phyloP scores from a whole-genome alignment of 2,888 invertebrate genomes.

The Biston stratarius region DNA sequence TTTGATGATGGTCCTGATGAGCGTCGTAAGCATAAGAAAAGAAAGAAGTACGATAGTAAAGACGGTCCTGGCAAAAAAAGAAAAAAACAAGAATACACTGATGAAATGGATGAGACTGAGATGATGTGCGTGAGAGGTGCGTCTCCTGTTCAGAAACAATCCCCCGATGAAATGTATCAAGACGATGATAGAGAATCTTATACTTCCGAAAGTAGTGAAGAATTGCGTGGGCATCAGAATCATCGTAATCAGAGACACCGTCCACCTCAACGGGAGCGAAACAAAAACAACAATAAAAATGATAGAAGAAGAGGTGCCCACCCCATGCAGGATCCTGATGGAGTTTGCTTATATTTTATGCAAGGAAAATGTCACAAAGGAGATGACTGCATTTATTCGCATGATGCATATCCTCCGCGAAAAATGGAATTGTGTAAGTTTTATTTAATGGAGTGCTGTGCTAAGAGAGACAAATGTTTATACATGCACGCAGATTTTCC shows the following conservation, averaged over 20 bases:
- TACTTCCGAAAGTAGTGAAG: conserved; percentile 85
- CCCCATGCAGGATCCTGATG: conserved; percentile 89
- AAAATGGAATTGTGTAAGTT: conserved; percentile 98
- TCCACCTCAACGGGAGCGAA: conserved; percentile 74
- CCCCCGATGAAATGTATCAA: conserved; percentile 66
- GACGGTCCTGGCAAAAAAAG: conserved; percentile 87
- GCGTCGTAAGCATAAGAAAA: conserved; percentile 83
- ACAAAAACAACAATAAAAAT: conserved; percentile 76
- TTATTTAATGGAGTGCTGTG: conserved; percentile 97
- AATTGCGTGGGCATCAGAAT: conserved; percentile 80
- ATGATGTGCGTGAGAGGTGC: conserved; percentile 93
- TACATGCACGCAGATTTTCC: conserved; percentile 99
- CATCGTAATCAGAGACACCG: conserved; percentile 77
- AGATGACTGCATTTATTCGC: conserved; percentile 94
- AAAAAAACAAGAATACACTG: conserved; percentile 83
- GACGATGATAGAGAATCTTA: conserved; percentile 86
- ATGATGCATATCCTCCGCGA: conserved; percentile 92
- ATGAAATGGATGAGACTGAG: conserved; percentile 91
- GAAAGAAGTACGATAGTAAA: conserved; percentile 86
- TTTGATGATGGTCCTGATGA: conserved; percentile 81
- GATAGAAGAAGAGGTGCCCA: conserved; percentile 84
- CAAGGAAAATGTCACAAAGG: conserved; percentile 96
- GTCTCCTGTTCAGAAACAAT: conserved; percentile 86
- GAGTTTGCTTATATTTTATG: conserved; percentile 93
- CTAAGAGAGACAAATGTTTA: conserved; percentile 97